Conservation (phyloP, 2,113 vertebrate species). For the Crotalus tigris region DNA sequence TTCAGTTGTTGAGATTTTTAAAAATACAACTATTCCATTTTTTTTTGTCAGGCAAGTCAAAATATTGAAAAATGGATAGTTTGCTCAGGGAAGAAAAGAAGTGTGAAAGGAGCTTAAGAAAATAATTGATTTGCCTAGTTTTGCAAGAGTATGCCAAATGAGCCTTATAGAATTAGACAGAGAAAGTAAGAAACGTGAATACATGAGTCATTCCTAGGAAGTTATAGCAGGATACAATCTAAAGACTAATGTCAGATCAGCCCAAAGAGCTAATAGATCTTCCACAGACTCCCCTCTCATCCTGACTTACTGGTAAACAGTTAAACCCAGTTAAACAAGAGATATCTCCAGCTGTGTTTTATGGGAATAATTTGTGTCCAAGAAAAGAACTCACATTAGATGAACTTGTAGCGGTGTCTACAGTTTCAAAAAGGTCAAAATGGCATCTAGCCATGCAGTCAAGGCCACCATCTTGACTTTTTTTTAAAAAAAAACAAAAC, state of each 20-base stretch:
- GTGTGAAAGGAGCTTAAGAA: neutral
- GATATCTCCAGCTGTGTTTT: neutral
- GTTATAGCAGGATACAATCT: neutral
- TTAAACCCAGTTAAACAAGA: neutral
- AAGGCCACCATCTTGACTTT: neutral
- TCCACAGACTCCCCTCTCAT: neutral
- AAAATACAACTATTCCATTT: neutral
- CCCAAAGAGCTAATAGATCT: neutral
- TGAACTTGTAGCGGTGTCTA: neutral
- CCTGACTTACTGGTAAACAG: neutral
- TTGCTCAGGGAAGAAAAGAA: neutral
- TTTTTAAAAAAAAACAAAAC: neutral
- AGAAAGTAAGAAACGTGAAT: neutral
- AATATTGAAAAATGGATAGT: neutral
- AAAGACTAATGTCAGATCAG: neutral
- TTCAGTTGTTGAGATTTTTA: neutral
- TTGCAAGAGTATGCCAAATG: neutral
- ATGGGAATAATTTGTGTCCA: neutral
- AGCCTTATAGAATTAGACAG: neutral
- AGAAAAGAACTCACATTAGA: neutral
- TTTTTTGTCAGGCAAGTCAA: neutral
- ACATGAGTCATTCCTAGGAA: neutral
- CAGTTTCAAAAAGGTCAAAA: neutral
- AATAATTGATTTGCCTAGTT: neutral
- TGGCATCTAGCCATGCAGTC: neutral